These are phyloP conservation scores for Thripadectes ignobilis DNA, from an alignment of 2,797 vertebrate genomes.

Conservation along the genomic window DNA sequence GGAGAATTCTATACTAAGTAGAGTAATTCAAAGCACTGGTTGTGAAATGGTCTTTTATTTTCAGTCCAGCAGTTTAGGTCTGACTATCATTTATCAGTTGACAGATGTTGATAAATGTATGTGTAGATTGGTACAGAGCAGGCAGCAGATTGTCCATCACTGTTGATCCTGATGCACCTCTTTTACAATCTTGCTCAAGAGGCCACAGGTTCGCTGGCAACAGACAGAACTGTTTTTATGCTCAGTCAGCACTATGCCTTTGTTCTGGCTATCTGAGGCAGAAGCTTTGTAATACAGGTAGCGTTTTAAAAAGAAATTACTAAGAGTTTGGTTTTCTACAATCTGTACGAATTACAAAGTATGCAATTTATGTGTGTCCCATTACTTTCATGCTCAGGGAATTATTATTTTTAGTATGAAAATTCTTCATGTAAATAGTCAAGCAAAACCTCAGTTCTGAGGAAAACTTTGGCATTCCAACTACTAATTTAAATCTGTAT, in stretches of 20 bases:
- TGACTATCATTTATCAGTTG: accelerated
- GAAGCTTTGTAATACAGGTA: neutral
- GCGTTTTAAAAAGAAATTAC: neutral
- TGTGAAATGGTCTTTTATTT: neutral
- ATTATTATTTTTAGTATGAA: neutral
- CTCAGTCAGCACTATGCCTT: neutral
- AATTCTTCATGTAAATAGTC: neutral
- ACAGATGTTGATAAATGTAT: neutral
- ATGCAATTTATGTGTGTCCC: neutral
- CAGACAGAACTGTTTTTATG: neutral
- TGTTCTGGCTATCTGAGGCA: neutral
- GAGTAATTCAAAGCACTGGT: neutral
- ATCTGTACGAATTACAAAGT: neutral
- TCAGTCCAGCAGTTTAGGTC: neutral
- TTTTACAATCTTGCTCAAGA: neutral
- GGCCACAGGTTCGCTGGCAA: neutral
- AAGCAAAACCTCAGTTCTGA: neutral
- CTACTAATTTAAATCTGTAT: neutral
- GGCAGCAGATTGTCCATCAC: neutral
- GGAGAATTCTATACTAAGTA: neutral
- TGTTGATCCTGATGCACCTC: neutral
- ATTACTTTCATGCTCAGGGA: neutral
- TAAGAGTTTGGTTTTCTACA: neutral
- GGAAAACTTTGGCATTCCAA: neutral
- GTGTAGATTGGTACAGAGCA: neutral